Conservation (phyloP, 2,113 vertebrate species). For the Melierax canorus region DNA sequence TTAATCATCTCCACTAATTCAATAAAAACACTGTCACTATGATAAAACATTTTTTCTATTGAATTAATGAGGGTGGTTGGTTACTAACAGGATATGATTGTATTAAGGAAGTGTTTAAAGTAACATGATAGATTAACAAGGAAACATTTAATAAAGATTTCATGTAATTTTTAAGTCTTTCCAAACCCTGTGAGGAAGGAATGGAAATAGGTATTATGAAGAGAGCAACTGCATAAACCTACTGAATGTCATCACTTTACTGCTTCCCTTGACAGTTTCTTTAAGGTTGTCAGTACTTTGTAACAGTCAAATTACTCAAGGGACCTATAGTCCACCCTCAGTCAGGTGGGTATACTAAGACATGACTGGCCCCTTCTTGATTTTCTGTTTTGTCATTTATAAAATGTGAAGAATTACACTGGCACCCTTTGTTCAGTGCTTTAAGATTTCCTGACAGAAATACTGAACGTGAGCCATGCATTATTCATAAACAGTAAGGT, state of each 20-base stretch:
- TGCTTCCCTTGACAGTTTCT: not conserved
- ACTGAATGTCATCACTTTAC: not conserved
- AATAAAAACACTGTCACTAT: not conserved
- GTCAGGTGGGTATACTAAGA: not conserved
- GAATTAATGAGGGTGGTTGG: slow-evolving; percentile 55
- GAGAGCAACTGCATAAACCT: not conserved
- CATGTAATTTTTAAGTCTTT: not conserved
- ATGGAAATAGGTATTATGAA: not conserved
- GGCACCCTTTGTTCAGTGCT: not conserved
- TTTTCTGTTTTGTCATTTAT: not conserved
- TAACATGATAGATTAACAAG: not conserved
- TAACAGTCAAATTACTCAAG: not conserved
- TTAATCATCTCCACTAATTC: slow-evolving; percentile 41
- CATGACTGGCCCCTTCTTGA: not conserved
- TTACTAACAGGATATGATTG: slow-evolving; percentile 53
- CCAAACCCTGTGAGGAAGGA: not conserved
- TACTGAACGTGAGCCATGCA: not conserved
- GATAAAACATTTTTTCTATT: slow-evolving; percentile 29
- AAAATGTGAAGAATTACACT: not conserved
- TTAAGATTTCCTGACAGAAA: not conserved
- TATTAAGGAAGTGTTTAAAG: slow-evolving; percentile 10
- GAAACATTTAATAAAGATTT: not conserved
- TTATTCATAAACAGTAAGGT: not conserved
- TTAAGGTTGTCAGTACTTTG: not conserved
- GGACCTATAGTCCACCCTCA: fast-evolving